Evolutionary conservation across 1,140 invertebrate species (phyloP), one percentile per base, ranked within the genome.

Genomic region (Dinoponera quadriceps): DNA sequence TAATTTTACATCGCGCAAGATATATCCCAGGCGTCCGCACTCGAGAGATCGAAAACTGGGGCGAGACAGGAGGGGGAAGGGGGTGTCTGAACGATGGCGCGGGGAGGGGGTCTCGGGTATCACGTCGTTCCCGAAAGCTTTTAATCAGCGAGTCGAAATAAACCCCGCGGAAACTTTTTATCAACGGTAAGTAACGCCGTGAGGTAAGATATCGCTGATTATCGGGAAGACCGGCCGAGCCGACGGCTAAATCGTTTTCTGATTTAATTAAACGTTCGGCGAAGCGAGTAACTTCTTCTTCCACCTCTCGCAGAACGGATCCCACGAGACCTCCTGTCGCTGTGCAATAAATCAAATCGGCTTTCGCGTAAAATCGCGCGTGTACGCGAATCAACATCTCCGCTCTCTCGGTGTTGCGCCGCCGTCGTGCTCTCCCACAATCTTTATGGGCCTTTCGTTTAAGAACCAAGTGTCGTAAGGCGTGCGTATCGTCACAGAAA

Each of bases 241-340:
- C n/a, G n/a, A 54, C 51, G 22, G 63, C 13, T 69, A 71, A 80
- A 59, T 59, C 33, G 49, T 71, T 80, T 78, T 69, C 33, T 80
- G 51, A 71, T 71, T 80, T 80, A 80, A 80, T 80, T 80, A 80
- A 80, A 57, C 54, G 51, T 80, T 48, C 22, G n/a, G 54, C 65
- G 22, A 78, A 55, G 18, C 29, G 51, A 80, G n/a, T 57, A 80
- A 80, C 55, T 57, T 73, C n/a, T 69, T 69, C 49, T 71, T 80
- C 44, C 25, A n/a, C n/a, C n/a, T n/a, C n/a, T n/a, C 54, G 14
- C 65, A 80, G 59, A 80, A 18, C 27, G 38, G 54, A 71, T 57
- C 63, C 69, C 14, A 7, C 5, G 16, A 69, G 27, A 78, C 48
- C 57, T 78, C 14, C 20, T 78, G 29, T 69, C 65, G 1, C 7